Conservation (phyloP, 2,888 invertebrate species). For the Lypha dubia region DNA sequence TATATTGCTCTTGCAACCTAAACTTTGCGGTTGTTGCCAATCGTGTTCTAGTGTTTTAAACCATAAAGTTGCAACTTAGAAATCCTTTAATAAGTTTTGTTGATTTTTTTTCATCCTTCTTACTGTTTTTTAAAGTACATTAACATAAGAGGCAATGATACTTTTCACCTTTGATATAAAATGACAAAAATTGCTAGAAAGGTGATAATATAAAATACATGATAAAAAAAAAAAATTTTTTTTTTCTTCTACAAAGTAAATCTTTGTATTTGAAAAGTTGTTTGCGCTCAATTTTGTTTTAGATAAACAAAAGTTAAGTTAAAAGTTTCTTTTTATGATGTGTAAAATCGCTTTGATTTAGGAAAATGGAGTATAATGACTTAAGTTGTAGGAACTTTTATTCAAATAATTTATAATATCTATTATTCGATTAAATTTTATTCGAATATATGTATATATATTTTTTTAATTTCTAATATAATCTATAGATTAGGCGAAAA, state of each 20-base stretch:
- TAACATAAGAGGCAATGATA: slow-evolving; percentile 62
- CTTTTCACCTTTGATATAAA: slow-evolving; percentile 58
- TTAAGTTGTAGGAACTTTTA: not conserved
- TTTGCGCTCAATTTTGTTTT: not conserved
- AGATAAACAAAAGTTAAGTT: slow-evolving; percentile 17
- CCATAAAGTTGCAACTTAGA: slow-evolving; percentile 40
- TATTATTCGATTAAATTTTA: not conserved
- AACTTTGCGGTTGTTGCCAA: slow-evolving; percentile 33
- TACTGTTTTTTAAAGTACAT: slow-evolving; percentile 26
- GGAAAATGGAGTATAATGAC: not conserved
- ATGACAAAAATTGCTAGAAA: slow-evolving; percentile 43
- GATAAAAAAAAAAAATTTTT: not conserved
- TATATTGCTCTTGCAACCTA: not conserved
- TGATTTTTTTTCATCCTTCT: slow-evolving; percentile 4
- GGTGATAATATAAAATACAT: slow-evolving; percentile 38
- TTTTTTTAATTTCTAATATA: too few species aligned
- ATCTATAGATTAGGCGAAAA: too few species aligned
- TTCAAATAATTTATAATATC: too few species aligned
- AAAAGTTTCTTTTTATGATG: slow-evolving; percentile 22
- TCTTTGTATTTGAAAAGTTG: slow-evolving; percentile 5
- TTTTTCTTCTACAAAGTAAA: slow-evolving; percentile 18
- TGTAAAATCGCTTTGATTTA: too few species aligned
- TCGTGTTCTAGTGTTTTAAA: slow-evolving; percentile 9
- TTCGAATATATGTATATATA: too few species aligned
- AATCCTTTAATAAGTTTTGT: slow-evolving; percentile 57